Percentiles rank a stretch among this genome's conserved stretches.
phyloP scores from a whole-genome alignment of 2,113 vertebrate species.

The Dolichallabes microphthalmus region DNA sequence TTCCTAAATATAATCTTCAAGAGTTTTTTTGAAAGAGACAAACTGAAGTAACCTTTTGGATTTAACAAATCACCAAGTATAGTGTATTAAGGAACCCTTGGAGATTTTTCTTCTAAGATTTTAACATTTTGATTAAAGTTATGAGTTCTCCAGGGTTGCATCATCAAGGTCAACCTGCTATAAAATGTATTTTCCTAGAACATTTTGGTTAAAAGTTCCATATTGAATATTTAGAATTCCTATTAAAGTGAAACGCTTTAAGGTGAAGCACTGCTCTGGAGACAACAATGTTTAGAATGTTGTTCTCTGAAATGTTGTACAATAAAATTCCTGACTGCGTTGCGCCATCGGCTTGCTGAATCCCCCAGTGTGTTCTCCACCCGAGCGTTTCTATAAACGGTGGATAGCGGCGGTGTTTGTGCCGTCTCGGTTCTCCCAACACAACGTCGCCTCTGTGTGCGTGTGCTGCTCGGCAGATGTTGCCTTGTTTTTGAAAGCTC shows the following conservation, averaged over 20 bases:
- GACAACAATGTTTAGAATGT: constrained; percentile 12
- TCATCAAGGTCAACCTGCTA: neutral
- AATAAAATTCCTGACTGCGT: constrained; percentile 9
- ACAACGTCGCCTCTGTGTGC: constrained; percentile 39
- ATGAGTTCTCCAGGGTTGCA: neutral
- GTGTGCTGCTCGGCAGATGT: constrained; percentile 46
- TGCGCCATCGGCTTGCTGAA: neutral
- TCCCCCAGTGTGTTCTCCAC: constrained; percentile 15
- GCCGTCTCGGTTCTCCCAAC: constrained; percentile 24
- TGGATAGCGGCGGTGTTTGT: constrained; percentile 24
- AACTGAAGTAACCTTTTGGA: neutral
- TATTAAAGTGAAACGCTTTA: neutral
- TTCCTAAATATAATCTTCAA: neutral
- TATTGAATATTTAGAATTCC: neutral
- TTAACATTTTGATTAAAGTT: neutral
- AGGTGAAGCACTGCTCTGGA: neutral
- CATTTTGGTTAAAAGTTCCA: neutral
- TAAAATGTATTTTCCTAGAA: neutral
- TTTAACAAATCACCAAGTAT: neutral
- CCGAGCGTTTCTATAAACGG: constrained; percentile 40
- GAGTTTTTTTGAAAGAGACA: neutral
- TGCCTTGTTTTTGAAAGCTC: constrained; percentile 47
- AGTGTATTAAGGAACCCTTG: neutral
- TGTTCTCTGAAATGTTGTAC: neutral
- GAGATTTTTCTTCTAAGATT: neutral